phyloP scores from a whole-genome alignment of 2,113 vertebrate genomes.

The Gambusia affinis region DNA sequence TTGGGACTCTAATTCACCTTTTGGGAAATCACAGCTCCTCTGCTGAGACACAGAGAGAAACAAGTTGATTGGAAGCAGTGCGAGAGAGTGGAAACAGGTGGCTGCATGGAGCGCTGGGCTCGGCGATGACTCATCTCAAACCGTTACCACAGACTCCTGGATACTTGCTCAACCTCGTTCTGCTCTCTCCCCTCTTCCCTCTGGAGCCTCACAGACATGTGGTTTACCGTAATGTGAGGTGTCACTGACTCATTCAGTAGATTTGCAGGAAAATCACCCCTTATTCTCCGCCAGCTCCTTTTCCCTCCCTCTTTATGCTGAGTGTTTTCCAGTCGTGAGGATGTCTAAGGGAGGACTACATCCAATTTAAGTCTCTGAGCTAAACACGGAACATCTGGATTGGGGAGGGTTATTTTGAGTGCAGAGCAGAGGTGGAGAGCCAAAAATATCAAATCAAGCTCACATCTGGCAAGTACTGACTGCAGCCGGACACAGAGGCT shows the following conservation, averaged over 20 bases:
- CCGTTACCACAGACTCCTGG: conserved; percentile 15
- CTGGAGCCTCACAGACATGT: conserved; percentile 26
- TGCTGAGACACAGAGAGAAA: neutral
- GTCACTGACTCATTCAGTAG: conserved; percentile 50
- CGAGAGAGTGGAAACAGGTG: conserved; percentile 23
- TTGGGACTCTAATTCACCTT: neutral
- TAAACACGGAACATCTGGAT: conserved; percentile 71
- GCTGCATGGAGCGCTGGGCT: conserved; percentile 38
- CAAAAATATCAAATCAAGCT: conserved; percentile 59
- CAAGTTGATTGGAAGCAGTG: neutral
- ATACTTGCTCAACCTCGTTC: conserved; percentile 9
- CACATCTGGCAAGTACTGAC: conserved; percentile 49
- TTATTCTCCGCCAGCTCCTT: neutral
- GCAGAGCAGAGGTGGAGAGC: conserved; percentile 26
- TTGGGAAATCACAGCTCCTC: conserved; percentile 19
- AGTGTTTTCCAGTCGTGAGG: conserved; percentile 42
- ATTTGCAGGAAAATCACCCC: neutral
- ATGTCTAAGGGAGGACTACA: conserved; percentile 56
- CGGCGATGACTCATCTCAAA: conserved; percentile 31
- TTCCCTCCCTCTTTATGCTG: conserved; percentile 11
- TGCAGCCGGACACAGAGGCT: conserved; percentile 56
- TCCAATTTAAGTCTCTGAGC: conserved; percentile 43
- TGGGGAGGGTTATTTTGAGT: conserved; percentile 33
- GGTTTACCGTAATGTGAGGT: conserved; percentile 53
- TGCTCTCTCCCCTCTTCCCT: conserved; percentile 19